Evolutionary conservation across 2,797 vertebrate species (phyloP), one percentile per base, ranked within the genome.

Genomic region (Amblyopsis hoosieri): DNA sequence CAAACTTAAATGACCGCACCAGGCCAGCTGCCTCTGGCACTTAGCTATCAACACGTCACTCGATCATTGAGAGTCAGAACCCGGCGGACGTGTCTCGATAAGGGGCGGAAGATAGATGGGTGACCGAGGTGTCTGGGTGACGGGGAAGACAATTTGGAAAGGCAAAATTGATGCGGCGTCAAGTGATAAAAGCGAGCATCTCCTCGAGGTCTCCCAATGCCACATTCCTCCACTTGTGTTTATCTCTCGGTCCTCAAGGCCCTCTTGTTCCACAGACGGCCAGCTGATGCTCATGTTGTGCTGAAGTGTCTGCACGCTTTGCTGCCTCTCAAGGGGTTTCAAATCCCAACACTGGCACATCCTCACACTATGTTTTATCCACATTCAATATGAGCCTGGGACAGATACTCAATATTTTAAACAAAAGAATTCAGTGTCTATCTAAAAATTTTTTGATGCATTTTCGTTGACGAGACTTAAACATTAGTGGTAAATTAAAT

Each of bases 81-180:
- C 57, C n/a, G 11, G 60, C 5, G 1, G 59, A 73, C 55, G 74
- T 31, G 64, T 69, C 74, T 62, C 52, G 15, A 55, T 49, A 62
- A 77, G 45, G 33, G 33, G 33, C 33, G 50, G 37, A 51, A 55
- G 61, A 79, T 51, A 71, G 66, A 68, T 61, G 53, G 58, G 57
- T 61, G 76, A 64, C 64, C 33, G 57, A 19, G 4, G 9, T 73
- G 69, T 71, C 56, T 46, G 66, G 54, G 50, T 15, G 23, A 29
- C 23, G 3, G 6, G 15, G 69, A 55, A 57, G 60, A 48, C 57
- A 48, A 12, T 59, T 69, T 64, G 56, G 66, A 55, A 66, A 74
- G 75, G 7, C 70, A 78, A 66, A 72, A 57, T 70, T 59, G 71
- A 81, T 73, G 67, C 61, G 64, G 69, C 64, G 50, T 70, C 48